A percentile compares a stretch with the other conserved stretches of the same genome.
phyloP scores from a whole-genome alignment of 2,888 invertebrate genomes.

The Spialia ferax region DNA sequence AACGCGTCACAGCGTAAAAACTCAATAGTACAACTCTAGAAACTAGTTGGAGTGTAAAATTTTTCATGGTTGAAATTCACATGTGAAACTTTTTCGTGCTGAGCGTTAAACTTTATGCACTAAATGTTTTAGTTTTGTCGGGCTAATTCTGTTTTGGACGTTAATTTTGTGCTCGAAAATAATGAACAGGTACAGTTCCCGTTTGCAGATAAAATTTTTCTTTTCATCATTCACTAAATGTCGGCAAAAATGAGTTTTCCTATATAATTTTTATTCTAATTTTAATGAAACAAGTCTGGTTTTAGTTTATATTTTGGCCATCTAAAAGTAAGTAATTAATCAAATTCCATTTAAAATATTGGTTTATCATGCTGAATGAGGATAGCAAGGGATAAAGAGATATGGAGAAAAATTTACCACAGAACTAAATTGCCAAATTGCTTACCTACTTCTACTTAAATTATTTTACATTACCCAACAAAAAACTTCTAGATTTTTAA shows the following conservation, averaged over 20 bases:
- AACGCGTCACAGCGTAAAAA: background rate
- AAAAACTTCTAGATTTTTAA: too few relatives aligned
- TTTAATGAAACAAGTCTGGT: too few relatives aligned
- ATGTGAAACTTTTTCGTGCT: slow-evolving; percentile 30
- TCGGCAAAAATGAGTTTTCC: background rate
- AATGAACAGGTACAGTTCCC: background rate
- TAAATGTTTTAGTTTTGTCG: slow-evolving; percentile 31
- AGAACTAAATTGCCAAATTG: too few relatives aligned
- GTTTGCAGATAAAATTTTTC: background rate
- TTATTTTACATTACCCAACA: too few relatives aligned
- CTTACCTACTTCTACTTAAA: too few relatives aligned
- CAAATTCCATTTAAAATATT: too few relatives aligned
- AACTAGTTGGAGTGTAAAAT: slow-evolving; percentile 16
- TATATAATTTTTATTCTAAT: background rate
- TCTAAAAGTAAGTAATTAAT: too few relatives aligned
- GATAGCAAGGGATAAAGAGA: too few relatives aligned
- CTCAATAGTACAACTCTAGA: background rate
- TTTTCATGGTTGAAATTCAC: slow-evolving; percentile 28
- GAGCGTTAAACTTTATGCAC: slow-evolving; percentile 27
- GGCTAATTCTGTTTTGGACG: slow-evolving; percentile 13
- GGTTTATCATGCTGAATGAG: too few relatives aligned
- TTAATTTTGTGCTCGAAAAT: slow-evolving; percentile 5
- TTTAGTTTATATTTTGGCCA: too few relatives aligned
- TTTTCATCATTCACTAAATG: background rate
- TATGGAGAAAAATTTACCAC: too few relatives aligned